phyloP scores from a whole-genome alignment of 2,797 vertebrate species.

The Chrosomus eos region DNA sequence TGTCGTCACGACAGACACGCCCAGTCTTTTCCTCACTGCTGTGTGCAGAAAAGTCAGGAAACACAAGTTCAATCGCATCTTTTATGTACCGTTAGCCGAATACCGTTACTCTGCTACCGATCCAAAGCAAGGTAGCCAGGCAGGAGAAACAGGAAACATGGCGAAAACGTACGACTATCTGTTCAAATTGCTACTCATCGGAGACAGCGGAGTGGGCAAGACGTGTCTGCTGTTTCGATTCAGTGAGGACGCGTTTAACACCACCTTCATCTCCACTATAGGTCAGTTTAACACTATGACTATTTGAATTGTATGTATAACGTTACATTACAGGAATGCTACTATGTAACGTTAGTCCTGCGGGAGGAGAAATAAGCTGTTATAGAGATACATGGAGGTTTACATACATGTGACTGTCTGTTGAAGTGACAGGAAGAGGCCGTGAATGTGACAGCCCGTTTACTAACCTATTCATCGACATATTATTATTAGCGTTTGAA shows the following conservation, averaged over 20 bases:
- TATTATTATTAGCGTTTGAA: background rate
- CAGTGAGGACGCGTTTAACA: conserved; percentile 89
- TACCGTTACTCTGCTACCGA: conserved; percentile 32
- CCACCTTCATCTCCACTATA: conserved; percentile 90
- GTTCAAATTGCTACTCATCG: conserved; percentile 93
- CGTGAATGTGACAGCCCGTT: conserved; percentile 35
- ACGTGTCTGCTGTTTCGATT: conserved; percentile 93
- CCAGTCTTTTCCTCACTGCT: conserved; percentile 26
- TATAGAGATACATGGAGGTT: background rate
- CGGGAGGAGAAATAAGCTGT: background rate
- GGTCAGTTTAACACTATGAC: conserved; percentile 73
- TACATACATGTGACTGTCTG: background rate
- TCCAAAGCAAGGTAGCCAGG: conserved; percentile 21
- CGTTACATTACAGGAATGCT: background rate
- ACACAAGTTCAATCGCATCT: conserved; percentile 43
- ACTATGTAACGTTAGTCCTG: background rate
- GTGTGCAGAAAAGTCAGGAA: conserved; percentile 12
- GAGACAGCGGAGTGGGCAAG: conserved; percentile 92
- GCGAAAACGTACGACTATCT: conserved; percentile 92
- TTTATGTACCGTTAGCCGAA: conserved; percentile 37
- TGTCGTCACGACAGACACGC: conserved; percentile 32
- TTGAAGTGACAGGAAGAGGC: conserved; percentile 51
- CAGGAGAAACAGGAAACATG: conserved; percentile 60
- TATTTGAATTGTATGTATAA: conserved; percentile 17
- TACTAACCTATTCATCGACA: background rate